These are phyloP conservation scores for Cathartes aura DNA, from an alignment of 2,113 vertebrate genomes.

Conservation along the genomic window DNA sequence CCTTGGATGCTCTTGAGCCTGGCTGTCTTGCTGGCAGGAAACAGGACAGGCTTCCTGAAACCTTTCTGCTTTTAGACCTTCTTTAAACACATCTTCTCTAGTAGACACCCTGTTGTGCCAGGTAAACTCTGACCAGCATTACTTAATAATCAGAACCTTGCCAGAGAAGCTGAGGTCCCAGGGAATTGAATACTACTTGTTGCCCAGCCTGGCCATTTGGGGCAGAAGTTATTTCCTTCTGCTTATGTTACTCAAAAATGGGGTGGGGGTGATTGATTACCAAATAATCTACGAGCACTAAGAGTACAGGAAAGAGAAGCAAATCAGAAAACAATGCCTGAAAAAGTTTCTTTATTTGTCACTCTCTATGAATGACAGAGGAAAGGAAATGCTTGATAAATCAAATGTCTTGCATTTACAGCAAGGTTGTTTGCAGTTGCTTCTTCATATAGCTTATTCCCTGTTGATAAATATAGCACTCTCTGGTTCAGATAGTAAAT, in stretches of 20 bases:
- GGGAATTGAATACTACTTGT: neutral
- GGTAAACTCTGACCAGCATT: neutral
- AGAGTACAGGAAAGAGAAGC: neutral
- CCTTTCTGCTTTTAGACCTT: neutral
- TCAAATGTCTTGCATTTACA: neutral
- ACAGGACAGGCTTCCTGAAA: neutral
- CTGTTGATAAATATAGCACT: neutral
- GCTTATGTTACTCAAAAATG: neutral
- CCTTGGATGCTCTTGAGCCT: neutral
- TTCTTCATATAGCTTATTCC: neutral
- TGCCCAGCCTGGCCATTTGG: neutral
- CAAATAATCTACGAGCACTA: neutral
- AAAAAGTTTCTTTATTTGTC: neutral
- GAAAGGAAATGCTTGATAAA: neutral
- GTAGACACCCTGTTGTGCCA: neutral
- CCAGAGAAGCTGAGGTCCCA: neutral
- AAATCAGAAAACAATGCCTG: neutral
- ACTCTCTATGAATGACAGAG: neutral
- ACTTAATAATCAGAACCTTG: neutral
- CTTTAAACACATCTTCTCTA: neutral
- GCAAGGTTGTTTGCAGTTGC: neutral
- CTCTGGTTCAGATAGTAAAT: neutral
- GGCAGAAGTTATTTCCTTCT: neutral
- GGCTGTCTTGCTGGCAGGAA: neutral
- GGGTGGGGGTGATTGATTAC: rapidly evolving